phyloP scores from a whole-genome alignment of 2,888 invertebrate genomes.

The Metellina segmentata region DNA sequence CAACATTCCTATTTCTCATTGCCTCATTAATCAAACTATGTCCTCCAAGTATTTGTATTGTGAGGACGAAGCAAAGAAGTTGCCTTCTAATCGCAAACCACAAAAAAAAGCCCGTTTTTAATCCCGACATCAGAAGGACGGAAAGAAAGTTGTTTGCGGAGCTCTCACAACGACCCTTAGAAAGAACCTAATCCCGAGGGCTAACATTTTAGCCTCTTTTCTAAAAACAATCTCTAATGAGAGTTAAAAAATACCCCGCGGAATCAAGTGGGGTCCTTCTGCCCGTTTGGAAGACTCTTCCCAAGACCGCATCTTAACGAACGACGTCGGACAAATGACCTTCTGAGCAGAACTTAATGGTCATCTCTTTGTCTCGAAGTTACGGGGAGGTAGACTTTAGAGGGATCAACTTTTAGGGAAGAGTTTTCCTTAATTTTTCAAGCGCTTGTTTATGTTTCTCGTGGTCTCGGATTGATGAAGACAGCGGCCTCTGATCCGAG shows the following conservation, averaged over 20 bases:
- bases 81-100: background rate
- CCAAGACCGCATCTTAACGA: conserved; percentile 66
- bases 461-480: conserved; percentile 20
- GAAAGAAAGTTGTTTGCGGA: conserved; percentile 14
- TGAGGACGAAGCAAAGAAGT: background rate
- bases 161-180: conserved; percentile 5
- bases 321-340: conserved; percentile 58
- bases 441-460: conserved; percentile 27
- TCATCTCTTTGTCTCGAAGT: conserved; percentile 33
- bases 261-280: background rate
- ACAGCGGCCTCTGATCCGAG: background rate
- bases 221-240: conserved; percentile 68
- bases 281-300: background rate
- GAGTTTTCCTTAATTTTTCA: conserved; percentile 67
- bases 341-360: conserved; percentile 53
- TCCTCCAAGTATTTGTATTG: no score
- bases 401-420: conserved; percentile 64
- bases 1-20: no score
- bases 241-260: conserved; percentile 63
- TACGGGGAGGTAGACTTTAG: conserved; percentile 42
- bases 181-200: conserved; percentile 43
- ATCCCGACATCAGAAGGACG: conserved; percentile 5
- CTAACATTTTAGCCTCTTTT: conserved; percentile 56
- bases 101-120: conserved; percentile 1
- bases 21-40: background rate